Conservation (phyloP, 1,140 invertebrate genomes). For the Aphidius ervi region DNA sequence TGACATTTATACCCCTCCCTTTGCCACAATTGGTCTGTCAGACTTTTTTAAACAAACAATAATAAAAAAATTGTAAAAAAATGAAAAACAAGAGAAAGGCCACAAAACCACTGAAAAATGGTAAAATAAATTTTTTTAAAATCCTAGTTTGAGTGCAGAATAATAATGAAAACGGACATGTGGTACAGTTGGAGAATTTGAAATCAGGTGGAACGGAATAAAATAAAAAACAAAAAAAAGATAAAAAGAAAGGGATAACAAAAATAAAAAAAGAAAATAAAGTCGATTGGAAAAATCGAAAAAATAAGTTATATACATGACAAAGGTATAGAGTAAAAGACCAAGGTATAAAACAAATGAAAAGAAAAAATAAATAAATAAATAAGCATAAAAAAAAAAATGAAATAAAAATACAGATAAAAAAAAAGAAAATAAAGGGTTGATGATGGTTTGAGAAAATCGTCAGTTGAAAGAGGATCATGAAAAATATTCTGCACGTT, state of each 20-base stretch:
- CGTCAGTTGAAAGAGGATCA: no score
- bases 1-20: conserved; percentile 6
- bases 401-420: neutral
- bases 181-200: conserved; percentile 4
- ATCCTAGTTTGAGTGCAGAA: conserved; percentile 3
- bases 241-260: neutral
- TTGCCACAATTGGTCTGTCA: neutral
- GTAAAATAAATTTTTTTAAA: neutral
- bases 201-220: conserved; percentile 3
- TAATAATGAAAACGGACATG: conserved; percentile 8
- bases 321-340: neutral
- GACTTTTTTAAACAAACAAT: neutral
- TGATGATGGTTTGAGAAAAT: no score
- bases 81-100: no score
- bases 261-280: no score
- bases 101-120: neutral
- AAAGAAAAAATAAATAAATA: conserved; percentile 8
- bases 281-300: no score
- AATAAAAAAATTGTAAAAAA: conserved; percentile 1
- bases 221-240: conserved; percentile 2
- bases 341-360: neutral
- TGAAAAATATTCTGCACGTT: neutral
- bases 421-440: no score
- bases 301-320: neutral
- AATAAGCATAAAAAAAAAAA: conserved; percentile 3